These are phyloP conservation scores for Eriosoma lanigerum DNA, from an alignment of 1,140 invertebrate genomes.

Conservation along the genomic window DNA sequence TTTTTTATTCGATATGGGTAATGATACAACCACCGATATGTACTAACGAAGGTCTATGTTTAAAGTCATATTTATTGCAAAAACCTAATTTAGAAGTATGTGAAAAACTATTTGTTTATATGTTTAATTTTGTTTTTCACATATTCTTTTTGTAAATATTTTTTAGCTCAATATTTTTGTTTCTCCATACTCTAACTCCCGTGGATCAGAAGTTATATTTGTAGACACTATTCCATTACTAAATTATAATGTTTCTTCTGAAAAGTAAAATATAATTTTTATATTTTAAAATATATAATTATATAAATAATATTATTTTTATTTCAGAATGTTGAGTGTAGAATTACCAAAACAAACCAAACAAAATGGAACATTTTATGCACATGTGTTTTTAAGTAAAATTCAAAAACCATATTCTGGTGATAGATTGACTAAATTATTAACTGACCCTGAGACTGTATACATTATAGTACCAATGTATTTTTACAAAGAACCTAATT, in stretches of 20 bases:
- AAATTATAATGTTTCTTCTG: constrained; percentile 35
- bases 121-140: not conserved
- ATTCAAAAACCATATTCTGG: not conserved
- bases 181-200: not conserved
- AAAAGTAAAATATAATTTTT: constrained; percentile 16
- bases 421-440: constrained; percentile 27
- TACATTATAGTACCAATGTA: constrained; percentile 44
- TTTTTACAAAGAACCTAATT: constrained; percentile 34
- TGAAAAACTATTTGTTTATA: not conserved
- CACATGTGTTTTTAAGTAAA: constrained; percentile 33
- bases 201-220: constrained; percentile 31
- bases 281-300: not conserved
- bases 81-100: constrained; percentile 48
- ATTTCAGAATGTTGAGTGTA: constrained; percentile 25
- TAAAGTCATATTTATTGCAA: constrained; percentile 25
- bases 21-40: constrained; percentile 40
- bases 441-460: constrained; percentile 23
- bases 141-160: not conserved
- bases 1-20: constrained; percentile 43
- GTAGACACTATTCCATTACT: not conserved
- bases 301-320: not conserved
- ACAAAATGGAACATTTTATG: constrained; percentile 39
- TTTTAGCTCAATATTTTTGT: constrained; percentile 38
- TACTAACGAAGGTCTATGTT: constrained; percentile 43
- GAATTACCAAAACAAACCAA: constrained; percentile 27